Conservation (phyloP, 1,140 invertebrate genomes). For the Bombus vancouverensis region DNA sequence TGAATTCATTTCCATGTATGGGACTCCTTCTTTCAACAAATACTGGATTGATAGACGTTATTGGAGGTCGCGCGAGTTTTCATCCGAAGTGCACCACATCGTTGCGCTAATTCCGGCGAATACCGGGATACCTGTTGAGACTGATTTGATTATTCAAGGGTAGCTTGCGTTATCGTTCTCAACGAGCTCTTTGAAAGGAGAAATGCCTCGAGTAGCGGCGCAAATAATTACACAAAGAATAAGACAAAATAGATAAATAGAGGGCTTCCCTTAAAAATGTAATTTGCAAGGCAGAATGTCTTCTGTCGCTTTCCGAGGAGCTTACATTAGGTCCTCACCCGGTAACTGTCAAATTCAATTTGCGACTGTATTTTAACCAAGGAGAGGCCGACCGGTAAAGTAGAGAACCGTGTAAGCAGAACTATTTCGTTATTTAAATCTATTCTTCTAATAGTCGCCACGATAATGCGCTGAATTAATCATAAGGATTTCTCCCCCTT, state of each 20-base stretch:
- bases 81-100: background rate
- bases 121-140: too few relatives aligned
- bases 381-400: conserved; percentile 27
- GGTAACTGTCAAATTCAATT: conserved; percentile 49
- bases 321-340: conserved; percentile 13
- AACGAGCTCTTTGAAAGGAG: background rate
- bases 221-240: conserved; percentile 39
- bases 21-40: background rate
- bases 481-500: conserved; percentile 55
- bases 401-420: conserved; percentile 64
- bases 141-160: background rate
- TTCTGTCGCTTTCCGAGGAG: background rate
- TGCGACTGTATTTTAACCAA: conserved; percentile 29
- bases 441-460: conserved; percentile 58
- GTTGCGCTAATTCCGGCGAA: background rate
- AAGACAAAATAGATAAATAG: conserved; percentile 31
- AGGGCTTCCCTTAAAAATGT: conserved; percentile 14
- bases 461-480: conserved; percentile 71
- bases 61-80: too few relatives aligned
- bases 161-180: too few relatives aligned
- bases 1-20: conserved; percentile 6
- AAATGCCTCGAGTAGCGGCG: background rate
- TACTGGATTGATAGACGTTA: too few relatives aligned
- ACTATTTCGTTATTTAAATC: conserved; percentile 71
- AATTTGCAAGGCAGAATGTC: conserved; percentile 48